Evolutionary conservation across 2,888 invertebrate species (phyloP), one percentile per base, ranked within the genome.

Genomic region (Caenorhabditis doughertyi): DNA sequence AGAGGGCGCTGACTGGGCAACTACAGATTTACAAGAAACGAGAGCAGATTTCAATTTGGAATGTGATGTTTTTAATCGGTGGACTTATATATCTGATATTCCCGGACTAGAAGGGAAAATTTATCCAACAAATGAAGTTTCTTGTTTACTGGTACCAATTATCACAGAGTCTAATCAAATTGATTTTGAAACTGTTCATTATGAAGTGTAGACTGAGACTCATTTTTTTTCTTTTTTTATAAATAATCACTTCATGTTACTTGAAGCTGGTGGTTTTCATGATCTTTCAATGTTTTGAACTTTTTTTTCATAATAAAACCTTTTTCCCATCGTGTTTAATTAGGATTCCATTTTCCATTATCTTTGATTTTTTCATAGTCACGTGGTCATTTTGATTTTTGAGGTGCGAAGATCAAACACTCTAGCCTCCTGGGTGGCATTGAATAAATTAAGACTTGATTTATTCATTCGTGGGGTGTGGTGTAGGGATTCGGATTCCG

Each of bases 41-140:
- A 44, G 21, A 44, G 79, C 79, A 3, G 67, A 58, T 18, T 79
- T 80, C 53, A 35, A 65, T 0, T 8, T 83, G 8, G 76, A 76
- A 42, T 83, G 83, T 42, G 79, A 79, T 32, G 21, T 67, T 25
- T 67, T 67, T 42, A 71, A 80, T 25, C 64, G 77, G 16, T 83
- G 83, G 83, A 80, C 76, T 0, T 83, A 83, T 25, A 51, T 83
- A n/a, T 83, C 83, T 0, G 83, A 83, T 47, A 76, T 83, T 18
- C 79, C 83, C 0, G 79, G 79, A 29, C 47, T 83, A 9, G 68
- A 65, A 60, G 83, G 83, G 11, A 62, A 67, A 49, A 53, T 83
- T 1, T 83, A 71, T 27, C 60, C 67, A 23, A 76, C 79, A 13
- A 80, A 80, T 60, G 73, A 83, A 80, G 79, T 83, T n/a, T 83